phyloP scores from a whole-genome alignment of 2,888 invertebrate genomes.

The Byasa hedistus region DNA sequence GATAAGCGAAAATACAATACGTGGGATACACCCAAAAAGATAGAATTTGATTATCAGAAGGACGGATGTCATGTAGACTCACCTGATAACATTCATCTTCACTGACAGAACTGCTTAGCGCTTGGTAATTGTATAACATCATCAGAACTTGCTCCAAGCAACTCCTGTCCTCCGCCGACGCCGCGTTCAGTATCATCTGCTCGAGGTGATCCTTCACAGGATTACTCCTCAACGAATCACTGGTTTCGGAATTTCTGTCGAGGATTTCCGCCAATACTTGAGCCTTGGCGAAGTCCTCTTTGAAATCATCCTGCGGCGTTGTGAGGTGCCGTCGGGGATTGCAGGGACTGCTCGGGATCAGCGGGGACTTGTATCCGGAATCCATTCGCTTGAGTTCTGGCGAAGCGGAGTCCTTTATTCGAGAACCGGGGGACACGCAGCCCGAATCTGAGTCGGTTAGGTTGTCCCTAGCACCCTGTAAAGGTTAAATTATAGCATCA shows the following conservation, averaged over 20 bases:
- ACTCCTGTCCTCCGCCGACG: constrained; percentile 79
- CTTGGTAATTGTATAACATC: constrained; percentile 81
- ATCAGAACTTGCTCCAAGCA: constrained; percentile 82
- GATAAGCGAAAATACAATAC: too few species aligned
- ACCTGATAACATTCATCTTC: constrained; percentile 80
- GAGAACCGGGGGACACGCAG: constrained; percentile 77
- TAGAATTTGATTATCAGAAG: too few species aligned
- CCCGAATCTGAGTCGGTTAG: constrained; percentile 78
- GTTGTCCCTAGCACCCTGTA: constrained; percentile 74
- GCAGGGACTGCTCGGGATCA: constrained; percentile 69
- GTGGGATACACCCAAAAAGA: too few species aligned
- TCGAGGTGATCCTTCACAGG: constrained; percentile 75
- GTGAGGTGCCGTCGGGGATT: constrained; percentile 61
- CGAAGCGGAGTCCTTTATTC: constrained; percentile 76
- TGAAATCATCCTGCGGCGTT: constrained; percentile 70
- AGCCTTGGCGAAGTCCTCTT: constrained; percentile 74
- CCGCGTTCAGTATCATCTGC: constrained; percentile 74
- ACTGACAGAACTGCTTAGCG: constrained; percentile 76
- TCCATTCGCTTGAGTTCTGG: constrained; percentile 78
- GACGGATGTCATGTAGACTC: constrained; percentile 32
- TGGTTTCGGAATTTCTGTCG: constrained; percentile 68
- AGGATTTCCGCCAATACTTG: constrained; percentile 70
- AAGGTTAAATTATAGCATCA: constrained; percentile 13
- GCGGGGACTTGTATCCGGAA: constrained; percentile 77
- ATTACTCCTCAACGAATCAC: constrained; percentile 70